phyloP scores from a whole-genome alignment of 2,888 invertebrate species.

The Meloe dianella region DNA sequence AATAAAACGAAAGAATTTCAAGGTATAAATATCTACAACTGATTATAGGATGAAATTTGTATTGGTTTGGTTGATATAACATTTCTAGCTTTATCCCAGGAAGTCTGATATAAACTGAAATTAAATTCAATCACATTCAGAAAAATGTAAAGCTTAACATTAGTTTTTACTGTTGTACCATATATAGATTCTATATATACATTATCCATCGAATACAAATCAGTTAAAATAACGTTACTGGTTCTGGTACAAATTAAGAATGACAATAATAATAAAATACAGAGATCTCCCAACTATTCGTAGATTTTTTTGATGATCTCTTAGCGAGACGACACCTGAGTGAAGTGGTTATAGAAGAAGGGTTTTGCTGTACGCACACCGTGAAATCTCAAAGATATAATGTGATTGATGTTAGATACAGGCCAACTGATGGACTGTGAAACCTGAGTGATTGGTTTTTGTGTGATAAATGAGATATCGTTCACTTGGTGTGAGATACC shows the following conservation, averaged over 20 bases:
- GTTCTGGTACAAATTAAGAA: constrained; percentile 12
- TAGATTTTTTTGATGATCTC: background rate
- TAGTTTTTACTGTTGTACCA: constrained; percentile 24
- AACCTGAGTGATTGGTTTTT: constrained; percentile 57
- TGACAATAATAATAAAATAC: background rate
- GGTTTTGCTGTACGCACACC: constrained; percentile 18
- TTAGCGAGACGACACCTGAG: background rate
- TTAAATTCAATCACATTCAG: background rate
- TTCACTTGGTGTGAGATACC: constrained; percentile 52
- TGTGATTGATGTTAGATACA: constrained; percentile 55
- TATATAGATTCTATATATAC: constrained; percentile 22
- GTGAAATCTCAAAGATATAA: constrained; percentile 40
- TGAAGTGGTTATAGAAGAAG: background rate
- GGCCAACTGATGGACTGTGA: constrained; percentile 54
- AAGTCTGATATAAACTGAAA: background rate
- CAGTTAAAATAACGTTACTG: constrained; percentile 27
- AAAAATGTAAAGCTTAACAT: constrained; percentile 21
- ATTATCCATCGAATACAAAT: constrained; percentile 24
- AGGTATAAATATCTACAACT: background rate
- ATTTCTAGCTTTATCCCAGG: constrained; percentile 9
- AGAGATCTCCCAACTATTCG: background rate
- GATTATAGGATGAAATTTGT: background rate
- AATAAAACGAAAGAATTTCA: background rate
- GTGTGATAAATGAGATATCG: constrained; percentile 58
- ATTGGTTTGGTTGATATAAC: background rate